These are phyloP conservation scores for Astropecten irregularis DNA, from an alignment of 53 echinoderm and acorn worm genomes.

Conservation along the genomic window DNA sequence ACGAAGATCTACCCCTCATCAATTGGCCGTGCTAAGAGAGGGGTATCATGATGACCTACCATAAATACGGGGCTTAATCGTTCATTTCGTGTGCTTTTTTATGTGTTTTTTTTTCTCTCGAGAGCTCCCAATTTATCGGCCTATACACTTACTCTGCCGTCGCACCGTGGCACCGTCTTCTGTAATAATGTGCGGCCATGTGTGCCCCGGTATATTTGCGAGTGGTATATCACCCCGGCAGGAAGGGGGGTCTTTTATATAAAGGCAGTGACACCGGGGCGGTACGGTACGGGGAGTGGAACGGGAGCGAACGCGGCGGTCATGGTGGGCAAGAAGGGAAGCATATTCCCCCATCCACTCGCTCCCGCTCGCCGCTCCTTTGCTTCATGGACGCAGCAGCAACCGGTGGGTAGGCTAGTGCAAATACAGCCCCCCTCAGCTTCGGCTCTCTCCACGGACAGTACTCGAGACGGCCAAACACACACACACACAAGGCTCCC, in stretches of 20 bases:
- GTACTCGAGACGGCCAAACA: conserved; percentile 20
- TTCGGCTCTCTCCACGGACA: background rate
- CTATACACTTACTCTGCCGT: conserved; percentile 18
- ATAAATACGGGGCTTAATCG: conserved; percentile 15
- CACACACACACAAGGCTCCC: conserved; percentile 1
- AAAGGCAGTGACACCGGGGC: background rate
- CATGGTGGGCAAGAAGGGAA: background rate
- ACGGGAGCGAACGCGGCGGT: conserved; percentile 4
- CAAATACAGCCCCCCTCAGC: conserved; percentile 24
- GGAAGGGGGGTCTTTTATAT: conserved; percentile 15
- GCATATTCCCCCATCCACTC: no score
- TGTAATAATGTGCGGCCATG: background rate
- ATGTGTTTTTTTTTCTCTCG: no score
- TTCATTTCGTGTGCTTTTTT: no score
- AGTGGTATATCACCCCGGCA: background rate
- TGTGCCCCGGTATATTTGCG: background rate
- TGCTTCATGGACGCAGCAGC: background rate
- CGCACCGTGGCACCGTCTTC: conserved; percentile 22
- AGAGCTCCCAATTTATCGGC: conserved; percentile 35
- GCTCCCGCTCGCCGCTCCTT: background rate
- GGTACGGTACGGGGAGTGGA: no score
- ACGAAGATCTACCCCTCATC: background rate
- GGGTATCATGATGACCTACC: background rate
- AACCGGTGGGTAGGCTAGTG: conserved; percentile 18
- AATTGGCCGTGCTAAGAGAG: background rate